Percentiles rank a stretch among this genome's conserved stretches.
Conservation (phyloP, 2,113 vertebrate genomes). For the Sisor rabdophorus region DNA sequence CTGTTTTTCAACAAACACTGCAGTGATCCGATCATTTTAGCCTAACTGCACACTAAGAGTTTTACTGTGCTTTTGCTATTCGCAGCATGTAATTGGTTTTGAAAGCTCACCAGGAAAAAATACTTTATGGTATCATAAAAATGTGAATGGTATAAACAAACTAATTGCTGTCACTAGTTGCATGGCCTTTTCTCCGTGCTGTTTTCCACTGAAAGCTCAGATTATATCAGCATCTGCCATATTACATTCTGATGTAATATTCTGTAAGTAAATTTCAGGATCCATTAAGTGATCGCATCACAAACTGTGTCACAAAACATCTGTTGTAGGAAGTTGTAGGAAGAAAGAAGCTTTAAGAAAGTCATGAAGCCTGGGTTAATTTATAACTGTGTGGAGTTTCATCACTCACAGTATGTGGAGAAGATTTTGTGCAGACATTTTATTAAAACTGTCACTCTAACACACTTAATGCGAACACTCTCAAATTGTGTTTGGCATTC, state of each 20-base stretch:
- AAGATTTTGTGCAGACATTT: constrained; percentile 9
- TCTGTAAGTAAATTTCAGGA: neutral
- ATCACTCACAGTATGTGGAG: constrained; percentile 3
- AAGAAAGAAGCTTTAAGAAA: neutral
- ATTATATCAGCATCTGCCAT: constrained; percentile 7
- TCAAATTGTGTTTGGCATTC: neutral
- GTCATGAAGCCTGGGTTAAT: neutral
- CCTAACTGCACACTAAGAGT: neutral
- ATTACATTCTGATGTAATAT: neutral
- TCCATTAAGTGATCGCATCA: neutral
- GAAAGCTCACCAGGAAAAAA: neutral
- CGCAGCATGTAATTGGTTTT: neutral
- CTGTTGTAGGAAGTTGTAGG: constrained; percentile 3
- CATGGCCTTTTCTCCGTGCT: neutral
- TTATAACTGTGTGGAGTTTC: constrained; percentile 10
- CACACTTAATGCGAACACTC: neutral
- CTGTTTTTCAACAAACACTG: neutral
- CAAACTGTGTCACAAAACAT: neutral
- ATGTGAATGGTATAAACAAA: neutral
- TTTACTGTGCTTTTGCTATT: neutral
- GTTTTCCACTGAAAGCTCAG: neutral
- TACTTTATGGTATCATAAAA: neutral
- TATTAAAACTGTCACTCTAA: neutral
- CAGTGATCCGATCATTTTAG: constrained; percentile 1
- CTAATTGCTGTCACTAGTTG: neutral